phyloP scores from a whole-genome alignment of 1,140 invertebrate genomes.

The Musca vetustissima region DNA sequence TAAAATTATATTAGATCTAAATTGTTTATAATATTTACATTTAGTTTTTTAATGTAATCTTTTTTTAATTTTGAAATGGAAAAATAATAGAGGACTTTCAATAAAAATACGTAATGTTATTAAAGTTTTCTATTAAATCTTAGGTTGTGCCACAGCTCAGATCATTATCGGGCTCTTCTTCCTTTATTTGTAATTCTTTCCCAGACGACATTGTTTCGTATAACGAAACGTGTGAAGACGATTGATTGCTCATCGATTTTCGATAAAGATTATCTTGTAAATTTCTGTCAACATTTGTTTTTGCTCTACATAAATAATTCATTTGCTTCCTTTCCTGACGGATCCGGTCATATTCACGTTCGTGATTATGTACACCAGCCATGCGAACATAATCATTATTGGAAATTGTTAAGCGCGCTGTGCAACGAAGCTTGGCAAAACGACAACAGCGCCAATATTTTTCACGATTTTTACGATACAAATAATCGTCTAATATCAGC shows the following conservation, averaged over 20 bases:
- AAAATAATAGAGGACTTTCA: too few relatives aligned
- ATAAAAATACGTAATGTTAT: too few relatives aligned
- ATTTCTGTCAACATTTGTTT: too few relatives aligned
- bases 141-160: too few relatives aligned
- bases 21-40: too few relatives aligned
- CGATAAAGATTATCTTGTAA: too few relatives aligned
- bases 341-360: slow-evolving; percentile 30
- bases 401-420: slow-evolving; percentile 29
- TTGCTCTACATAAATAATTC: not conserved
- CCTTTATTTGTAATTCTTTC: not conserved
- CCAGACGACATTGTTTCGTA: not conserved
- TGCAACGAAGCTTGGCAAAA: slow-evolving; percentile 29
- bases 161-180: not conserved
- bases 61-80: too few relatives aligned
- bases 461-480: slow-evolving; percentile 36
- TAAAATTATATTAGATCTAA: too few relatives aligned
- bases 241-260: too few relatives aligned
- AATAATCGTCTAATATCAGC: slow-evolving; percentile 31
- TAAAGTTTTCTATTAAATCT: too few relatives aligned
- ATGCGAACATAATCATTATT: slow-evolving; percentile 1
- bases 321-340: slow-evolving; percentile 15
- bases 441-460: slow-evolving; percentile 36
- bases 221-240: too few relatives aligned
- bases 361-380: slow-evolving; percentile 31
- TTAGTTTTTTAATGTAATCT: too few relatives aligned